These are phyloP conservation scores for Drosophila suzukii DNA, from an alignment of 1,140 invertebrate species.

Conservation along the genomic window DNA sequence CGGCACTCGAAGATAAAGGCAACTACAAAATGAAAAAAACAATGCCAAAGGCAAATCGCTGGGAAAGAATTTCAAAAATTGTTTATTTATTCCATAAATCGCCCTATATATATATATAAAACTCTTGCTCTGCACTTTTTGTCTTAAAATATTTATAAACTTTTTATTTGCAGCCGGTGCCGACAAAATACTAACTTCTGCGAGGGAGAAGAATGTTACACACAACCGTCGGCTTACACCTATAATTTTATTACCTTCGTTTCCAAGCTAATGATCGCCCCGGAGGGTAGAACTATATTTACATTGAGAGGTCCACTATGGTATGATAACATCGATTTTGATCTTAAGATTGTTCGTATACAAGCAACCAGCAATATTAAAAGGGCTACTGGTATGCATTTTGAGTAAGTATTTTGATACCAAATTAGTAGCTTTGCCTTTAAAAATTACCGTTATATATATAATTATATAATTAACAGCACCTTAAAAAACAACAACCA, in stretches of 20 bases:
- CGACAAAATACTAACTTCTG: slow-evolving; percentile 89
- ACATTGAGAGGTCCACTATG: slow-evolving; percentile 93
- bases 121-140: too few relatives aligned
- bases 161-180: slow-evolving; percentile 89
- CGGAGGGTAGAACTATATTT: slow-evolving; percentile 89
- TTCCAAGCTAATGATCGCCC: slow-evolving; percentile 91
- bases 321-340: slow-evolving; percentile 86
- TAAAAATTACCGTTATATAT: not conserved
- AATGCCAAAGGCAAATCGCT: too few relatives aligned
- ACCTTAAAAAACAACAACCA: slow-evolving; percentile 87
- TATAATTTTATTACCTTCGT: slow-evolving; percentile 96
- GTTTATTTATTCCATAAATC: too few relatives aligned
- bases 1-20: too few relatives aligned
- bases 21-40: too few relatives aligned
- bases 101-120: too few relatives aligned
- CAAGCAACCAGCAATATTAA: slow-evolving; percentile 87
- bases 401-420: slow-evolving; percentile 85
- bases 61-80: too few relatives aligned
- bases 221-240: slow-evolving; percentile 92
- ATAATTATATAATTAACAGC: slow-evolving; percentile 67
- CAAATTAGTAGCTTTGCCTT: too few relatives aligned
- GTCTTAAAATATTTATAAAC: too few relatives aligned
- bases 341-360: slow-evolving; percentile 48
- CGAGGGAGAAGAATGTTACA: slow-evolving; percentile 89
- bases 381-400: slow-evolving; percentile 88